Evolutionary conservation across 1,140 invertebrate species (phyloP).

Genomic region (Anastatus disparis): DNA sequence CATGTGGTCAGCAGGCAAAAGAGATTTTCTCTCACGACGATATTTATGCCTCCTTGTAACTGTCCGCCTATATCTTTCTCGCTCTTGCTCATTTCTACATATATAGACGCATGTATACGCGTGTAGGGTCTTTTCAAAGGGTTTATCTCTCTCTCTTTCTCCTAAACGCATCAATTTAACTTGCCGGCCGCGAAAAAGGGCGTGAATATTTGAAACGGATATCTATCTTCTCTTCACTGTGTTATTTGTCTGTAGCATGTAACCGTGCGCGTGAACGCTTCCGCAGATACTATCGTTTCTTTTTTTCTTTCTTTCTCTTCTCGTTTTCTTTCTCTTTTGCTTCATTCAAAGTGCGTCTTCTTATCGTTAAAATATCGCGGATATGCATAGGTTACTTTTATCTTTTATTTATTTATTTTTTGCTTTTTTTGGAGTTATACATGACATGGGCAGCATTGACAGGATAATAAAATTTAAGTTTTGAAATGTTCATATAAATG

Average conservation of each 20-base stretch:
- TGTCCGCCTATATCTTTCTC: slow-evolving; percentile 59
- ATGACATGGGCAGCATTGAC: neutral
- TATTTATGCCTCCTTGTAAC: slow-evolving; percentile 66
- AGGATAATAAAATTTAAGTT: neutral
- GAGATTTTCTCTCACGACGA: slow-evolving; percentile 53
- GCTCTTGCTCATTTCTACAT: slow-evolving; percentile 36
- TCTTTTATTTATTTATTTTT: neutral
- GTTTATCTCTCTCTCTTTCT: too few relatives aligned
- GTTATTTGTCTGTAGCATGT: slow-evolving; percentile 53
- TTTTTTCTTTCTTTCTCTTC: slow-evolving; percentile 24
- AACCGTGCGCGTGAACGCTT: neutral
- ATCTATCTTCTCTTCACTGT: slow-evolving; percentile 64
- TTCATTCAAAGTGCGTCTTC: slow-evolving; percentile 29
- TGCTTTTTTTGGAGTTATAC: neutral
- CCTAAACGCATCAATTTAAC: slow-evolving; percentile 67
- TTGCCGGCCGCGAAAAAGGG: slow-evolving; percentile 60
- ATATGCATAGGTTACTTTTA: slow-evolving; percentile 33
- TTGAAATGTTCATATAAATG: too few relatives aligned
- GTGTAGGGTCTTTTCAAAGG: slow-evolving; percentile 61
- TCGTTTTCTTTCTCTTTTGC: too few relatives aligned
- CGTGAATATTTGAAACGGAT: slow-evolving; percentile 68
- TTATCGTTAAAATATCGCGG: slow-evolving; percentile 42
- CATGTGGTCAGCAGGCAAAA: slow-evolving; percentile 62
- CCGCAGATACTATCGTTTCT: slow-evolving; percentile 37
- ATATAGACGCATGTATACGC: neutral